Conservation (phyloP, 2,888 invertebrate species). For the Drosophila yooni region DNA sequence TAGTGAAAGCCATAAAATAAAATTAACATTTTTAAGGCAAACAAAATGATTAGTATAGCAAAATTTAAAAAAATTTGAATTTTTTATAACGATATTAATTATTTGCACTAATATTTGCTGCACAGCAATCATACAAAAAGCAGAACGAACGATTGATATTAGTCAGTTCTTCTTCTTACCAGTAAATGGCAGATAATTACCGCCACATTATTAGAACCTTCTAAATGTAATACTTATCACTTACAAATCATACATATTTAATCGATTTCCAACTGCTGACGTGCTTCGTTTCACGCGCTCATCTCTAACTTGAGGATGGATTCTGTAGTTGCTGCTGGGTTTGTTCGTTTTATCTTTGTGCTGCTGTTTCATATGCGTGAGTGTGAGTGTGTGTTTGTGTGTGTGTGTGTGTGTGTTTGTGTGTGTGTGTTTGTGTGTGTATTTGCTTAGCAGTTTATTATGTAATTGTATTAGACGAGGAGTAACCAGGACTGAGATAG, state of each 20-base stretch:
- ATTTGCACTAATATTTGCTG: too few relatives aligned
- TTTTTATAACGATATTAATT: too few relatives aligned
- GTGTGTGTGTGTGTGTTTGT: conserved; percentile 7
- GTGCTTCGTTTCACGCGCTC: conserved; percentile 27
- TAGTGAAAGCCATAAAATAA: too few relatives aligned
- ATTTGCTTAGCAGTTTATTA: conserved; percentile 45
- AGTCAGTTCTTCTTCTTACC: neutral
- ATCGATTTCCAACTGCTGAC: neutral
- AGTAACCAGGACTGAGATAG: conserved; percentile 63
- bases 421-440: conserved; percentile 13
- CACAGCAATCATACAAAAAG: neutral
- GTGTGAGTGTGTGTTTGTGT: conserved; percentile 2
- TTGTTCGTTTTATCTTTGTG: conserved; percentile 42
- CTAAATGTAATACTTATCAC: neutral
- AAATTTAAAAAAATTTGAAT: too few relatives aligned
- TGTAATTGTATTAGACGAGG: conserved; percentile 74
- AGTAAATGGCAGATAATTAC: neutral
- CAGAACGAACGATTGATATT: neutral
- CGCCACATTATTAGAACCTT: neutral
- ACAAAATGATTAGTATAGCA: neutral
- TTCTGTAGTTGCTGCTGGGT: conserved; percentile 5
- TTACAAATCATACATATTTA: neutral
- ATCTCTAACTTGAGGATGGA: conserved; percentile 24
- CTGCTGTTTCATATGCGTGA: neutral
- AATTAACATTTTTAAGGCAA: neutral